phyloP scores from a whole-genome alignment of 2,888 invertebrate genomes.

The Drosophila emarginata region DNA sequence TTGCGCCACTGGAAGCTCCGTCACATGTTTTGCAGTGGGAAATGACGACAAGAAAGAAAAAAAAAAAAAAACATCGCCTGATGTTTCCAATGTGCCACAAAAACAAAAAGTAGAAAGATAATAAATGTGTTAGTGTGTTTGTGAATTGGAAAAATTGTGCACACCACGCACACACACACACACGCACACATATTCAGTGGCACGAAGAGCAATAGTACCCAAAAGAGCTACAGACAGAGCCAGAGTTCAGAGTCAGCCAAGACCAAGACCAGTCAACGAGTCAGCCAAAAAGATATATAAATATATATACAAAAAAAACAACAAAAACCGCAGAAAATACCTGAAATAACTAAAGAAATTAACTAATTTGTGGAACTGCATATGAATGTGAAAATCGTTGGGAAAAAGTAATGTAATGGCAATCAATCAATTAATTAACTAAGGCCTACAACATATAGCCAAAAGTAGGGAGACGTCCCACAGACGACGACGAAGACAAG shows the following conservation, averaged over 20 bases:
- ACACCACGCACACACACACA: neutral
- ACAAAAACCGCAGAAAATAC: neutral
- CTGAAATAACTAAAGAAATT: neutral
- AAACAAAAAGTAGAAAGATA: conserved; percentile 39
- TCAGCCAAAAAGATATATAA: conserved; percentile 14
- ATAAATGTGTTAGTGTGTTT: conserved; percentile 47
- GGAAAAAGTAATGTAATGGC: neutral
- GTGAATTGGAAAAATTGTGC: conserved; percentile 52
- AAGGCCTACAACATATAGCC: conserved; percentile 29
- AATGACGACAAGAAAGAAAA: neutral
- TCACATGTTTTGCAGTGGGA: conserved; percentile 58
- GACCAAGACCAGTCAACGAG: conserved; percentile 27
- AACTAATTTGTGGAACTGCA: conserved; percentile 47
- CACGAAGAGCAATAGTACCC: conserved; percentile 8
- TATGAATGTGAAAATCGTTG: conserved; percentile 24
- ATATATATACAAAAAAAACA: neutral
- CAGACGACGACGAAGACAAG: conserved; percentile 21
- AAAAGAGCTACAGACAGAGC: conserved; percentile 26
- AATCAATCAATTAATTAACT: conserved; percentile 60
- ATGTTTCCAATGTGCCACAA: conserved; percentile 73
- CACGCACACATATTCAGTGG: conserved; percentile 1
- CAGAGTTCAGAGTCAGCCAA: conserved; percentile 35
- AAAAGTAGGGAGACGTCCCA: conserved; percentile 15
- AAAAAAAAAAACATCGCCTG: conserved; percentile 47
- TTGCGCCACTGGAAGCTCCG: conserved; percentile 66